Evolutionary conservation across 1,140 invertebrate species (phyloP), one percentile per base, ranked within the genome.

Genomic region (Stegodyphus dumicola): DNA sequence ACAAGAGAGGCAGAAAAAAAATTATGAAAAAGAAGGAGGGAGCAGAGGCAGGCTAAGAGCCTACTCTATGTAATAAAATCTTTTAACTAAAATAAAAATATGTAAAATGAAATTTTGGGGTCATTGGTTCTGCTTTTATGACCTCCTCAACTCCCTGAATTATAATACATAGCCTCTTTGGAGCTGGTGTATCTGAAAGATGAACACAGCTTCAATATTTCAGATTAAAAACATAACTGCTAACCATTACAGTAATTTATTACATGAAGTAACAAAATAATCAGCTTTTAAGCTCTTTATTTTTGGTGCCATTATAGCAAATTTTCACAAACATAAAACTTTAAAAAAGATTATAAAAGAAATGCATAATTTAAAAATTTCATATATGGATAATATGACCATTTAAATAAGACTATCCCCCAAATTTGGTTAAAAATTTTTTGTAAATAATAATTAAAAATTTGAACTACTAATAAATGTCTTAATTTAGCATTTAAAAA

Each of bases 1-100:
- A 85, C 51, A 69, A 76, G 60, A 84, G 80, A 77, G 81, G 74
- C 66, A 85, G 53, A 66, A 67, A n/a, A 66, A 51, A 71, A 67
- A 33, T 33, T 33, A 33, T 33, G 33, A 33, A 33, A 53, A 49
- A 73, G 6, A 17, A 17, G 17, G 13, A 73, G 70, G 17, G 49
- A 73, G 70, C 5, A 13, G 70, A 73, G 70, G 7, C 11, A 73
- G 70, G 15, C 17, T 17, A 15, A 73, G 2, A 73, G 10, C 13
- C 15, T 52, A 73, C 51, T 17, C 13, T 73, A 52, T 15, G 33
- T 33, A 33, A 33, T 33, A 33, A 33, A 33, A n/a, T 49, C 51
- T 69, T 48, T 9, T 7, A 7, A 53, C 13, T 54, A 53, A 48
- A 48, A 10, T 33, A 74, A 60, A 60, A 56, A 33, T 33, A 33